Evolutionary conservation across 64 coral and sea anemone species (phyloP), one percentile per base, ranked within the genome.

Genomic region (Porites lutea): DNA sequence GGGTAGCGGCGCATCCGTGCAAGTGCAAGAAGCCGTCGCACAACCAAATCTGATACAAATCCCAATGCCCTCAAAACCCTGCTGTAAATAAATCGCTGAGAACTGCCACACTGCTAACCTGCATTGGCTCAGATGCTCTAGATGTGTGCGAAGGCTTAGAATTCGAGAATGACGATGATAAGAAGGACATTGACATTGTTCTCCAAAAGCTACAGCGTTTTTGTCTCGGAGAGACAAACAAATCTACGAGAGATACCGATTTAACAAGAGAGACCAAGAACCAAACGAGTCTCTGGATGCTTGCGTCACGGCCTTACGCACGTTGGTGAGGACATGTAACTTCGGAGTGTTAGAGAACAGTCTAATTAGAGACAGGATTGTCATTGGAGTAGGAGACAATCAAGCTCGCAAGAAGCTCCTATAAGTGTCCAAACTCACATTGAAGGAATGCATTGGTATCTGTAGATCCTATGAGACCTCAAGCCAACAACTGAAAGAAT

Each of bases 171-270:
- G 50, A 48, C 57, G 50, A 16, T 23, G 5, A 18, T 51, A 4
- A n/a, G 6, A 16, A 14, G 7, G 54, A 57, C 54, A 57, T 57
- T 57, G 54, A 57, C 2, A 18, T 52, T 15, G 48, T 60, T 82
- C 53, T 23, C 13, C 13, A 43, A 21, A 60, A 82, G 4, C 52
- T 82, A 9, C 11, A 70, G 44, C 4, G 49, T 47, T 95, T 70
- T 11, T 89, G 78, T 58, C 78, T 89, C 75, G 79, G 87, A 7
- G 23, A 82, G 13, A 86, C 59, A 7, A 90, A 86, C 68, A 88
- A 95, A 90, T 57, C 37, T 95, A 69, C 53, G 80, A 90, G 27
- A 59, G 93, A 16, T 95, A 77, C 57, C 65, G 49, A 10, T 95
- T 95, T 52, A 90, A 94, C 60, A 72, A 76, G 59, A 61, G 86